phyloP scores from a whole-genome alignment of 2,797 vertebrate species.

The Chaetodon trifasciatus region DNA sequence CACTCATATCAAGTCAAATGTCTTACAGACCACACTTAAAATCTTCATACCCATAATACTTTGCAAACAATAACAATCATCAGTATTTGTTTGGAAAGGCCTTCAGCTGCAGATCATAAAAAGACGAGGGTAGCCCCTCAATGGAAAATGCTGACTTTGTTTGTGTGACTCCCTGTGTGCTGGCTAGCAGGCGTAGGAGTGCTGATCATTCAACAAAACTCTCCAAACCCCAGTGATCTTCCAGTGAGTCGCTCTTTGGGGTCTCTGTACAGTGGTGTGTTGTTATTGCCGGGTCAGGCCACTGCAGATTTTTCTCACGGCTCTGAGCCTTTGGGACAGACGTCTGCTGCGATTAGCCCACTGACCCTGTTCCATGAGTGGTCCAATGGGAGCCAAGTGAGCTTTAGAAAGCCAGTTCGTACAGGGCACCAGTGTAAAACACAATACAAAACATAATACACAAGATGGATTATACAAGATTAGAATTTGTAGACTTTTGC shows the following conservation, averaged over 20 bases:
- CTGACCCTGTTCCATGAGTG: constrained; percentile 74
- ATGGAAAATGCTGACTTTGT: constrained; percentile 82
- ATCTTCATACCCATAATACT: constrained; percentile 19
- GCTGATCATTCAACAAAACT: constrained; percentile 53
- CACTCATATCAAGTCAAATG: not conserved
- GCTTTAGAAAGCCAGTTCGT: constrained; percentile 61
- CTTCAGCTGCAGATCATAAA: constrained; percentile 46
- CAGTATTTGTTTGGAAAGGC: constrained; percentile 46
- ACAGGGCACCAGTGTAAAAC: constrained; percentile 39
- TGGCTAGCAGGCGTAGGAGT: constrained; percentile 58
- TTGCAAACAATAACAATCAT: constrained; percentile 43
- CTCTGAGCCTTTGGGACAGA: constrained; percentile 67
- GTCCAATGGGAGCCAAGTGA: constrained; percentile 53
- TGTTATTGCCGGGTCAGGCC: constrained; percentile 69
- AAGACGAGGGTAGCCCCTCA: constrained; percentile 50
- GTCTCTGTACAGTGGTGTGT: constrained; percentile 41
- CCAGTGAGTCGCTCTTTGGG: constrained; percentile 46
- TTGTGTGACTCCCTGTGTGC: constrained; percentile 52
- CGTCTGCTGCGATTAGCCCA: constrained; percentile 71
- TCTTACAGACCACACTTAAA: constrained; percentile 2
- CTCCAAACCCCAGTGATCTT: constrained; percentile 29
- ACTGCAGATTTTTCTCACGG: constrained; percentile 82
- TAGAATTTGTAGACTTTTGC: constrained; percentile 34
- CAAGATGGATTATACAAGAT: constrained; percentile 60
- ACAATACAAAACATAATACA: constrained; percentile 52